phyloP scores from a whole-genome alignment of 2,888 invertebrate genomes.

The Tuta absoluta region DNA sequence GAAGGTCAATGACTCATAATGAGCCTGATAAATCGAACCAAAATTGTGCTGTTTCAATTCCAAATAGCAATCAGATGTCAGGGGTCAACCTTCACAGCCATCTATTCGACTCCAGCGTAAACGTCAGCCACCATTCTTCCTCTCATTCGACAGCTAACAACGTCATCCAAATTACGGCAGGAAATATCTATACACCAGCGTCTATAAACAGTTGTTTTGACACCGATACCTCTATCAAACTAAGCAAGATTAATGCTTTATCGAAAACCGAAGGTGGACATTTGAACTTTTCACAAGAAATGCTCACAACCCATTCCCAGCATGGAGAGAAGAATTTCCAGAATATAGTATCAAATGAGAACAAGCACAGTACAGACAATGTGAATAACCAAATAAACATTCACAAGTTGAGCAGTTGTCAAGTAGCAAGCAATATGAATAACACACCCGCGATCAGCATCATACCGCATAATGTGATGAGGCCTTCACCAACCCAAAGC shows the following conservation, averaged over 20 bases:
- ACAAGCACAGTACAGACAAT: slow-evolving; percentile 60
- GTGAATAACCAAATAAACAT: slow-evolving; percentile 65
- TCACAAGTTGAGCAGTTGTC: slow-evolving; percentile 73
- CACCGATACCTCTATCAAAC: slow-evolving; percentile 71
- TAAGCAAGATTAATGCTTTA: slow-evolving; percentile 74
- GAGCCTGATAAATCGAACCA: slow-evolving; percentile 68
- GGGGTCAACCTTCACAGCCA: slow-evolving; percentile 65
- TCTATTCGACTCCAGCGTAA: slow-evolving; percentile 66
- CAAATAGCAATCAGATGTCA: slow-evolving; percentile 52
- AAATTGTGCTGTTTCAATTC: slow-evolving; percentile 64
- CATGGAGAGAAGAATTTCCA: slow-evolving; percentile 72
- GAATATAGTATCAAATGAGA: slow-evolving; percentile 67
- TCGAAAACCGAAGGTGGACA: slow-evolving; percentile 75
- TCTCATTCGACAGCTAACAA: slow-evolving; percentile 68
- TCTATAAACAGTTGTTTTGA: slow-evolving; percentile 71
- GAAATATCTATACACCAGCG: slow-evolving; percentile 72
- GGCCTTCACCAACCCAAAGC: slow-evolving; percentile 62
- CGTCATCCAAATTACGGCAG: slow-evolving; percentile 74
- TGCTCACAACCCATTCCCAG: slow-evolving; percentile 74
- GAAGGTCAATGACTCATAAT: slow-evolving; percentile 56
- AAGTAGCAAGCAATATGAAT: slow-evolving; percentile 63
- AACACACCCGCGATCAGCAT: slow-evolving; percentile 70
- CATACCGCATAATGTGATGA: slow-evolving; percentile 69
- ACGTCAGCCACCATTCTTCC: slow-evolving; percentile 67
- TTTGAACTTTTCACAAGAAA: slow-evolving; percentile 74